These are phyloP conservation scores for Eremophila alpestris DNA, from an alignment of 2,797 vertebrate species.

Conservation along the genomic window DNA sequence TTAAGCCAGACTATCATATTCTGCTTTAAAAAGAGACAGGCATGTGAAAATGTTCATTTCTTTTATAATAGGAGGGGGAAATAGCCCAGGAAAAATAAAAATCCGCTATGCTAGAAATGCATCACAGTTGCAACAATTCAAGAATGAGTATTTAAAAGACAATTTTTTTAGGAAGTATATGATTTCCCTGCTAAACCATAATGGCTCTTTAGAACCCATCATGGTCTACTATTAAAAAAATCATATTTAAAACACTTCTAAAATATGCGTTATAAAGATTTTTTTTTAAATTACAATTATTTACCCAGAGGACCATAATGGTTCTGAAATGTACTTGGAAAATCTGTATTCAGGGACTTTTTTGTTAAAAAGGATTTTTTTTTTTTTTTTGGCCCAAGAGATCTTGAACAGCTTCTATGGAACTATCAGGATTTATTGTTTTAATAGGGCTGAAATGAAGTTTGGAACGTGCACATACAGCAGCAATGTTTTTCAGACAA, in stretches of 20 bases:
- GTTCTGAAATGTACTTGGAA: conserved; percentile 68
- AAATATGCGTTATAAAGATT: conserved; percentile 61
- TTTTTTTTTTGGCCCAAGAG: conserved; percentile 59
- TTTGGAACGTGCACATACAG: conserved; percentile 11
- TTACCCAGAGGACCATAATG: conserved; percentile 75
- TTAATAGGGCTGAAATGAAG: conserved; percentile 63
- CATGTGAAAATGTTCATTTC: neutral
- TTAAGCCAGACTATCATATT: neutral
- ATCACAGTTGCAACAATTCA: conserved; percentile 6
- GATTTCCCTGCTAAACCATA: conserved; percentile 64
- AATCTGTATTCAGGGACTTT: conserved; percentile 58
- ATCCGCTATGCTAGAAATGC: conserved; percentile 44
- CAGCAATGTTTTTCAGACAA: neutral
- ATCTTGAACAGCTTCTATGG: conserved; percentile 64
- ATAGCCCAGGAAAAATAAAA: neutral
- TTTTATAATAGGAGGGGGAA: neutral
- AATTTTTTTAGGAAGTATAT: conserved; percentile 1
- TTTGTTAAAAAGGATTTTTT: conserved; percentile 19
- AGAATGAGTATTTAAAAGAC: conserved; percentile 51
- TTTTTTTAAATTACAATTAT: conserved; percentile 67
- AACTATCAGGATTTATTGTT: conserved; percentile 70
- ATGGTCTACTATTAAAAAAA: conserved; percentile 56
- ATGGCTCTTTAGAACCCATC: conserved; percentile 69
- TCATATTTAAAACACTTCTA: conserved; percentile 67
- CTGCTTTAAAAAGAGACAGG: neutral